These are phyloP conservation scores for Erinaceus europaeus DNA, from an alignment of 2,113 vertebrate species.

Conservation along the genomic window DNA sequence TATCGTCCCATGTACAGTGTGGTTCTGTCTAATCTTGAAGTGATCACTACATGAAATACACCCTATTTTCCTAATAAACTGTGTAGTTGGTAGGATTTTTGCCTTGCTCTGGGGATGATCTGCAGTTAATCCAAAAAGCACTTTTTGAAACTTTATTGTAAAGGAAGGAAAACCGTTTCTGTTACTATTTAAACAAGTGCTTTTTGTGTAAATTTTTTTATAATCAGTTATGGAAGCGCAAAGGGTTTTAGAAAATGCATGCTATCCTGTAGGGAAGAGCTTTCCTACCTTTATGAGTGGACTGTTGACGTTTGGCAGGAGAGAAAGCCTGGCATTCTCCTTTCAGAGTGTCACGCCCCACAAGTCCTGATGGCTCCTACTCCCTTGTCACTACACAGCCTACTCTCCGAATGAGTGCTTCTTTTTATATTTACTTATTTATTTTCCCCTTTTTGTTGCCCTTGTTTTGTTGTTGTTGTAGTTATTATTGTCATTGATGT, in stretches of 20 bases:
- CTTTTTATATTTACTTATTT: no score
- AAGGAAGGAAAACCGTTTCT: not conserved
- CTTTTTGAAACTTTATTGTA: not conserved
- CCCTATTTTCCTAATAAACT: not conserved
- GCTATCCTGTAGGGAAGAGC: not conserved
- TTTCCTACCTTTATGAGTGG: not conserved
- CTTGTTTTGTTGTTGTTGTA: no score
- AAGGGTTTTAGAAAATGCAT: not conserved
- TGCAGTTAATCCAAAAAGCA: not conserved
- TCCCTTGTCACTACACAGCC: not conserved
- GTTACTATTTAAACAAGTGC: not conserved
- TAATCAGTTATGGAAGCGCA: not conserved
- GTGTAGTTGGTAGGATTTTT: not conserved
- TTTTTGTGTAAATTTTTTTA: not conserved
- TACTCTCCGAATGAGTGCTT: no score
- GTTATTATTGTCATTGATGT: no score
- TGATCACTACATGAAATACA: not conserved
- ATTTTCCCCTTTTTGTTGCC: no score
- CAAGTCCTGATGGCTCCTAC: not conserved
- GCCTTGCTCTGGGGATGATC: not conserved
- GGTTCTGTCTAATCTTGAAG: not conserved
- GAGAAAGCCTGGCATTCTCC: not conserved
- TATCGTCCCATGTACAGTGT: not conserved
- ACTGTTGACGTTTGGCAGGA: not conserved
- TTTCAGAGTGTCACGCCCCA: not conserved